Evolutionary conservation across 2,888 invertebrate species (phyloP).

Genomic region (Megastigmus dorsalis): DNA sequence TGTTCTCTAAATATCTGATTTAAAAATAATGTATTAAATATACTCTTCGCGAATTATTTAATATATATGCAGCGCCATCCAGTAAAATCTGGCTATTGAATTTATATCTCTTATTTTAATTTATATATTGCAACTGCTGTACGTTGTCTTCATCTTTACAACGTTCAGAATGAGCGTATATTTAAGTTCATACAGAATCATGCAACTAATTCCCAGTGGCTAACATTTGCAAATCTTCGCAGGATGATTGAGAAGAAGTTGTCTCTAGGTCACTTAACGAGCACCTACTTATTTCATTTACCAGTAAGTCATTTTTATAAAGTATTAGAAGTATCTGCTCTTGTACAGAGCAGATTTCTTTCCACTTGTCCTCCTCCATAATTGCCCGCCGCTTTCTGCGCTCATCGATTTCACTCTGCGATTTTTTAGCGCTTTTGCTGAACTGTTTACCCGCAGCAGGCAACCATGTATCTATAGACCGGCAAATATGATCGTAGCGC

Average conservation of each 20-base stretch:
- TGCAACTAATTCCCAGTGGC: background rate
- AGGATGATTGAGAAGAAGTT: background rate
- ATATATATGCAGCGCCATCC: too few species aligned
- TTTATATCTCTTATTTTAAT: too few species aligned
- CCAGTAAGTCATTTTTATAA: slow-evolving; percentile 62
- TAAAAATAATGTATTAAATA: too few species aligned
- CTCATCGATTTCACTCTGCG: slow-evolving; percentile 41
- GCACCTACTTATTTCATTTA: slow-evolving; percentile 60
- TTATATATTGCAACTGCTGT: too few species aligned
- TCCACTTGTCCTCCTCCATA: slow-evolving; percentile 59
- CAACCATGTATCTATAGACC: slow-evolving; percentile 47
- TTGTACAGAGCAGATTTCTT: slow-evolving; percentile 66
- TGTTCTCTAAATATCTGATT: too few species aligned
- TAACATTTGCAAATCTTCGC: slow-evolving; percentile 26
- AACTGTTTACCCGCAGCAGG: slow-evolving; percentile 28
- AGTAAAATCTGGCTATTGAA: too few species aligned
- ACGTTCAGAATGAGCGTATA: too few species aligned
- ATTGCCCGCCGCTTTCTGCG: slow-evolving; percentile 11
- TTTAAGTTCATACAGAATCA: too few species aligned
- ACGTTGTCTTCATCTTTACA: too few species aligned
- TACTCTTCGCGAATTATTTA: too few species aligned
- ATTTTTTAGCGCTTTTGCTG: slow-evolving; percentile 1
- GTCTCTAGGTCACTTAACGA: background rate
- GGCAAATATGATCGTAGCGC: slow-evolving; percentile 65
- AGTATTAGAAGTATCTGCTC: slow-evolving; percentile 65